Percentiles rank a stretch among this genome's conserved stretches.
Conservation (phyloP, 2,888 invertebrate genomes). For the Zele albiditarsus region DNA sequence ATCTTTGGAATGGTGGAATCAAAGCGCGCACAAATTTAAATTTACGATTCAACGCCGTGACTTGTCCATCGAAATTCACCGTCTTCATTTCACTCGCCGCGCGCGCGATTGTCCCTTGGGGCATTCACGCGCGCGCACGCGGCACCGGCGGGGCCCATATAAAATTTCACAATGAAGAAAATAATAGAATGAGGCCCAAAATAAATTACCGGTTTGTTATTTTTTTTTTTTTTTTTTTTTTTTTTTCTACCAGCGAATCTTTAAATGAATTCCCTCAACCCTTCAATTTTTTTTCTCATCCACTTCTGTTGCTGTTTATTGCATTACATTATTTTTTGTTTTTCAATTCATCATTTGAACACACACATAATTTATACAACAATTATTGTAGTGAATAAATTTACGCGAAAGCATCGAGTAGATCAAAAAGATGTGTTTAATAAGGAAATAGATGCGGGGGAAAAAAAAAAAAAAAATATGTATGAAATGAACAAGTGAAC, state of each 20-base stretch:
- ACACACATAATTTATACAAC: background rate
- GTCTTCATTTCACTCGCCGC: conserved; percentile 51
- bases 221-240: conserved; percentile 17
- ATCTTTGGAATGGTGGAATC: background rate
- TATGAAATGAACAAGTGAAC: conserved; percentile 5
- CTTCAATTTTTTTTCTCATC: background rate
- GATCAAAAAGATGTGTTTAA: background rate
- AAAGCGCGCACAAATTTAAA: conserved; percentile 50
- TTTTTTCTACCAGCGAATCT: conserved; percentile 17
- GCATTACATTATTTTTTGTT: background rate
- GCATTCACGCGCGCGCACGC: conserved; percentile 11
- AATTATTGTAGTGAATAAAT: too few relatives aligned
- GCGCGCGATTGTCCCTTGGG: conserved; percentile 17
- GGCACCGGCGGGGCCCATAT: background rate
- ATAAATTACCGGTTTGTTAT: conserved; percentile 30
- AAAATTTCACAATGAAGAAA: background rate
- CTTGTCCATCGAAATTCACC: conserved; percentile 45
- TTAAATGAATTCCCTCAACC: background rate
- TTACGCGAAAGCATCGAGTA: background rate
- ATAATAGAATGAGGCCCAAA: conserved; percentile 33
- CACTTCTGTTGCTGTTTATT: background rate
- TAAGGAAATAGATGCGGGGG: background rate
- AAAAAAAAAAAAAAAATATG: background rate
- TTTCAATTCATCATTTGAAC: background rate
- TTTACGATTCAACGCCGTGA: conserved; percentile 52